Conservation (phyloP, 1,140 invertebrate genomes). For the Scaptodrosophila lebanonensis region DNA sequence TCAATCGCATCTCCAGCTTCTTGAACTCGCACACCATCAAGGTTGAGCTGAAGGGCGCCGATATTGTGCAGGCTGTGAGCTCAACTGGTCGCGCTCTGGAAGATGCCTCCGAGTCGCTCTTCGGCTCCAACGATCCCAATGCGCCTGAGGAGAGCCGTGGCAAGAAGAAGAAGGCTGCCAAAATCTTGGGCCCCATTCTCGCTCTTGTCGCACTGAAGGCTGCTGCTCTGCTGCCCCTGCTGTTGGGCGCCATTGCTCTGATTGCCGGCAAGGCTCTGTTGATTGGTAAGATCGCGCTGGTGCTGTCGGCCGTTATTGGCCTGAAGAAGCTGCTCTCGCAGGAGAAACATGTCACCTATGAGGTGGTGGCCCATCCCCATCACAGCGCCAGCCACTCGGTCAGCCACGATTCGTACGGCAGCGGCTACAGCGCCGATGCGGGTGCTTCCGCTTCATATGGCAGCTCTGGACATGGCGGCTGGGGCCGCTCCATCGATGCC, state of each 20-base stretch:
- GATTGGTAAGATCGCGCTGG: constrained; percentile 89
- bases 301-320: constrained; percentile 88
- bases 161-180: constrained; percentile 89
- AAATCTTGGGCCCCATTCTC: constrained; percentile 86
- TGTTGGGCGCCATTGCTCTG: constrained; percentile 87
- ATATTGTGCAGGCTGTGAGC: constrained; percentile 87
- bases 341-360: constrained; percentile 90
- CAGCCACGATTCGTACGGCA: constrained; percentile 83
- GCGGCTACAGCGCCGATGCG: constrained; percentile 80
- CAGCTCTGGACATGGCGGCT: constrained; percentile 80
- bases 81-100: constrained; percentile 86
- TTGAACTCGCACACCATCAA: constrained; percentile 87
- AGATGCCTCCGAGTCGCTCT: constrained; percentile 82
- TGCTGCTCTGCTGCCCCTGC: constrained; percentile 85
- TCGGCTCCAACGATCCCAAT: constrained; percentile 78
- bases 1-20: constrained; percentile 84
- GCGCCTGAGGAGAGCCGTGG: constrained; percentile 83
- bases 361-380: constrained; percentile 89
- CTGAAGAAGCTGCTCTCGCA: constrained; percentile 87
- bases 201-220: constrained; percentile 86
- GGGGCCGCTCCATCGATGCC: constrained; percentile 85
- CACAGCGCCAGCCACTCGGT: constrained; percentile 81
- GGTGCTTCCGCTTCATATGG: constrained; percentile 79
- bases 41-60: constrained; percentile 89
- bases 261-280: constrained; percentile 90